phyloP scores from a whole-genome alignment of 2,888 invertebrate genomes.

The Ophioninae sp. region DNA sequence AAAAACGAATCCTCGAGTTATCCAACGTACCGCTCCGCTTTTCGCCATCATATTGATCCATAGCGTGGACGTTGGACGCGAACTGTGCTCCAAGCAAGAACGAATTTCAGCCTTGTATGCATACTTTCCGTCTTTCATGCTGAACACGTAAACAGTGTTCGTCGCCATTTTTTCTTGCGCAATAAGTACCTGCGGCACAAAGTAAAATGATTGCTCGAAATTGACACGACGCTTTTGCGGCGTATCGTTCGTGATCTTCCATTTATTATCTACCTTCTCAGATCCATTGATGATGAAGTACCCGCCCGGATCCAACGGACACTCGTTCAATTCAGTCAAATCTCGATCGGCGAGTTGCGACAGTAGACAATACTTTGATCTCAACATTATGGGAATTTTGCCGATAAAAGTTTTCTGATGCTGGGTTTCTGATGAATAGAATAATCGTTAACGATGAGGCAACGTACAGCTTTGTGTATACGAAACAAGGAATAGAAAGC shows the following conservation, averaged over 20 bases:
- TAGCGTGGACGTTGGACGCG: constrained; percentile 97
- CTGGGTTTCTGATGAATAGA: constrained; percentile 81
- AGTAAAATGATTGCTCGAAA: neutral
- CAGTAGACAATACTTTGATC: constrained; percentile 98
- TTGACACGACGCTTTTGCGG: too few relatives aligned
- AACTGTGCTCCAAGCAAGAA: constrained; percentile 95
- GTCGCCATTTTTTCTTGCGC: constrained; percentile 99
- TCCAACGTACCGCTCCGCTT: constrained; percentile 87
- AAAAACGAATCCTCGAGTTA: constrained; percentile 3
- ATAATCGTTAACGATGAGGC: neutral
- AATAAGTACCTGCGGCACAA: constrained; percentile 87
- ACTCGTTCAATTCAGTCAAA: constrained; percentile 99
- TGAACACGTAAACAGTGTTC: constrained; percentile 99
- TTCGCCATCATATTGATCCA: constrained; percentile 99
- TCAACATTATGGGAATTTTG: constrained; percentile 99
- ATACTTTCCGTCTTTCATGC: constrained; percentile 99
- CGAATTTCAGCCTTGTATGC: constrained; percentile 99
- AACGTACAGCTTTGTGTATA: neutral
- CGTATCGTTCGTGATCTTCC: neutral
- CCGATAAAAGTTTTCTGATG: constrained; percentile 86
- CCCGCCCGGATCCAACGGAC: constrained; percentile 99
- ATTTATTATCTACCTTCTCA: constrained; percentile 87
- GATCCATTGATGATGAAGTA: constrained; percentile 99
- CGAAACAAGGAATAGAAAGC: neutral
- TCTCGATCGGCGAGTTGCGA: constrained; percentile 98